These are phyloP conservation scores for Bombus haemorrhoidalis DNA, from an alignment of 1,140 invertebrate genomes.

Conservation along the genomic window DNA sequence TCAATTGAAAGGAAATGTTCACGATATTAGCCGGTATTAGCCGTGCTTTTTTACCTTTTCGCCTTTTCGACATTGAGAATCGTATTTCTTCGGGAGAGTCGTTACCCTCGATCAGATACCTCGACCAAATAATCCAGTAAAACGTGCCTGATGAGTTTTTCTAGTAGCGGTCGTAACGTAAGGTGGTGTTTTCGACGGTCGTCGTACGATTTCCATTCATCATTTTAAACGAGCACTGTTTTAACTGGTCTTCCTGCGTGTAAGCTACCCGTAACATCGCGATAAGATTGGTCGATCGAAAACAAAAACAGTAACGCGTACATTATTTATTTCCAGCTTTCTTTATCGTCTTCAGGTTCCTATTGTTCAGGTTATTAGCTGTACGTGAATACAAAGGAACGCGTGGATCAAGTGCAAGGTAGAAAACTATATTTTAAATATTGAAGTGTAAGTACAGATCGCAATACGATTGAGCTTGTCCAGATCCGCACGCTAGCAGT, in stretches of 20 bases:
- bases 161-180: neutral
- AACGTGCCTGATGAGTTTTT: constrained; percentile 6
- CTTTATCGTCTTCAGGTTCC: too few relatives aligned
- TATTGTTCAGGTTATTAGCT: too few relatives aligned
- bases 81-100: neutral
- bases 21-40: neutral
- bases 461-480: too few relatives aligned
- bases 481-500: too few relatives aligned
- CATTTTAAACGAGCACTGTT: constrained; percentile 26
- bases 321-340: neutral
- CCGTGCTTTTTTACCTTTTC: neutral
- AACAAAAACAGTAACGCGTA: neutral
- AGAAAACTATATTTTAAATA: too few relatives aligned
- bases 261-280: neutral
- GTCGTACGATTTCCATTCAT: constrained; percentile 28
- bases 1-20: neutral
- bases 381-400: too few relatives aligned
- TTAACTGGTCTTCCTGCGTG: neutral
- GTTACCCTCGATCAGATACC: constrained; percentile 31
- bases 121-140: constrained; percentile 24
- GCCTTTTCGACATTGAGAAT: neutral
- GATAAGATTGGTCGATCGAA: neutral
- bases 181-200: neutral
- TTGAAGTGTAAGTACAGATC: too few relatives aligned
- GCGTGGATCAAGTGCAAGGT: too few relatives aligned